A percentile compares a stretch with the other conserved stretches of the same genome.
These are phyloP conservation scores for Ceratothoa steindachneri DNA, from an alignment of 2,888 invertebrate genomes.

Conservation along the genomic window DNA sequence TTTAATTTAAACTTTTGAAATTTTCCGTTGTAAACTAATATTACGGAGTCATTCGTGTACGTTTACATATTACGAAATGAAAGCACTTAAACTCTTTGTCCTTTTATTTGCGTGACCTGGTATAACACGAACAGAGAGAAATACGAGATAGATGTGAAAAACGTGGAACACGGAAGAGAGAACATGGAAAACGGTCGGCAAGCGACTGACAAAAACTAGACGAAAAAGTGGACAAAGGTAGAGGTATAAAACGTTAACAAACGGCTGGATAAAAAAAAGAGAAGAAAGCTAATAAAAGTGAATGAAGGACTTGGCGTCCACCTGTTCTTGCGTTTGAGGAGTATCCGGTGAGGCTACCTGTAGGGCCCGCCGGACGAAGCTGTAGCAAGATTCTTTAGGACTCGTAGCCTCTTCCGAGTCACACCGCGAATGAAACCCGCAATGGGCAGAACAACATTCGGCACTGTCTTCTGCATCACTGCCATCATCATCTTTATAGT, in stretches of 20 bases:
- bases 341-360: constrained; percentile 56
- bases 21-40: too few relatives aligned
- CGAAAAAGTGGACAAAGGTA: background rate
- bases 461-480: too few relatives aligned
- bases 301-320: too few relatives aligned
- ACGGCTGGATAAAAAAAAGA: background rate
- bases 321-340: constrained; percentile 3
- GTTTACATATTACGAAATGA: too few relatives aligned
- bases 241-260: background rate
- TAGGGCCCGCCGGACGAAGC: constrained; percentile 81
- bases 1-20: too few relatives aligned
- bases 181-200: background rate
- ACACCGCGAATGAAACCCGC: constrained; percentile 60
- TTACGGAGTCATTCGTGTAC: too few relatives aligned
- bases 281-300: too few relatives aligned
- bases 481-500: background rate
- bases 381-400: constrained; percentile 89
- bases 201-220: background rate
- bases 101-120: too few relatives aligned
- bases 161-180: background rate
- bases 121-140: too few relatives aligned
- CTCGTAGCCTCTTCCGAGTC: constrained; percentile 80
- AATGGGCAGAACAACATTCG: constrained; percentile 64
- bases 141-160: background rate
- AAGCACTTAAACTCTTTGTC: too few relatives aligned